Evolutionary conservation across 2,888 invertebrate genomes (phyloP).

Genomic region (Cotesia congregata): DNA sequence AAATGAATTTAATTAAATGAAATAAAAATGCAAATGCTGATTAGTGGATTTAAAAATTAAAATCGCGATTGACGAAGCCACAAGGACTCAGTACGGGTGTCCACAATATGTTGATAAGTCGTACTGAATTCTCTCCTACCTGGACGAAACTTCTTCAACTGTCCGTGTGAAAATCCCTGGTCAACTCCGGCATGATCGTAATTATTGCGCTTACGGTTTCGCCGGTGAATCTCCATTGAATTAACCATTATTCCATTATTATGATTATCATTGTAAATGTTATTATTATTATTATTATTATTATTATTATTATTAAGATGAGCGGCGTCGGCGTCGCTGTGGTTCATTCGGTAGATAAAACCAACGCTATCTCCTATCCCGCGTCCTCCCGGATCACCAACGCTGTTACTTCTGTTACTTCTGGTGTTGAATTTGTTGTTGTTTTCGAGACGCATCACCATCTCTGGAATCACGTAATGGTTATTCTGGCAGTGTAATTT

Average conservation of each 20-base stretch:
- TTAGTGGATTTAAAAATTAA: not conserved
- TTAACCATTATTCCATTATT: not conserved
- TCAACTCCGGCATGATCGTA: constrained; percentile 42
- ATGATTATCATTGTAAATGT: not conserved
- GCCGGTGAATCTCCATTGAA: constrained; percentile 41
- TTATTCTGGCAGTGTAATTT: constrained; percentile 57
- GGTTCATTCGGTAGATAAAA: constrained; percentile 36
- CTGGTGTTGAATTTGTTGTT: constrained; percentile 11
- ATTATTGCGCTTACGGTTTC: constrained; percentile 59
- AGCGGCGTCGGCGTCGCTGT: constrained; percentile 38
- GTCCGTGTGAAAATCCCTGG: constrained; percentile 42
- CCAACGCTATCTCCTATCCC: constrained; percentile 15
- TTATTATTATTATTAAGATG: not conserved
- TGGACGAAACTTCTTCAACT: constrained; percentile 56
- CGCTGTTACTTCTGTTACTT: constrained; percentile 2
- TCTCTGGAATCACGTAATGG: constrained; percentile 62
- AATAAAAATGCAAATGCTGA: not conserved
- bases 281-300: not conserved
- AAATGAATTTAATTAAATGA: not conserved
- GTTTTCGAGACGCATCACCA: constrained; percentile 39
- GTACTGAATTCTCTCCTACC: constrained; percentile 55
- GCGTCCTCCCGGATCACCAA: not conserved
- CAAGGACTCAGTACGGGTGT: constrained; percentile 15
- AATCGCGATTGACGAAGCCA: constrained; percentile 30
- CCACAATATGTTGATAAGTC: constrained; percentile 20